phyloP scores from a whole-genome alignment of 2,888 invertebrate species.

The Hirudinaria manillensis region DNA sequence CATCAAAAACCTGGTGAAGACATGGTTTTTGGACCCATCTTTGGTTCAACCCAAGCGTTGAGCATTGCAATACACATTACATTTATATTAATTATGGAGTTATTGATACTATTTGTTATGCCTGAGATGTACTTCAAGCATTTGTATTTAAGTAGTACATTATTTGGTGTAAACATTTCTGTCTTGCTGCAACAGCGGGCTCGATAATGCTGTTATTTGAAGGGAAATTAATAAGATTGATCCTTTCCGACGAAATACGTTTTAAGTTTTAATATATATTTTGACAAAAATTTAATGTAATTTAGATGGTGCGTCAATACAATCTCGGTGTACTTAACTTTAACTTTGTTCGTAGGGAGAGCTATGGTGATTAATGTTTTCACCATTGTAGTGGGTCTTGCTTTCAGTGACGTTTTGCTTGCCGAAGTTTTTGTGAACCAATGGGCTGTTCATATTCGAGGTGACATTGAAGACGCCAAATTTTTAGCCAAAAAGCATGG shows the following conservation, averaged over 20 bases:
- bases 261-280: too few species aligned
- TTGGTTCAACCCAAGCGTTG: too few species aligned
- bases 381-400: constrained; percentile 1
- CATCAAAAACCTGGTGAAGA: too few species aligned
- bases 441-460: constrained; percentile 24
- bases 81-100: too few species aligned
- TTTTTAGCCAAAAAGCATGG: constrained; percentile 24
- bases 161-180: constrained; percentile 11
- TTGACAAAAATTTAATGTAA: neutral
- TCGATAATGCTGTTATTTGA: too few species aligned
- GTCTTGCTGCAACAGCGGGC: constrained; percentile 1
- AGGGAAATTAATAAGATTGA: too few species aligned
- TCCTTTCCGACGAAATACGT: too few species aligned
- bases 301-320: constrained; percentile 2
- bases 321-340: neutral
- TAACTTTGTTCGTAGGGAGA: neutral
- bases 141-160: too few species aligned
- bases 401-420: neutral
- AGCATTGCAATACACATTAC: too few species aligned
- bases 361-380: constrained; percentile 9
- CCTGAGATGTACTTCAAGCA: too few species aligned
- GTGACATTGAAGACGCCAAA: constrained; percentile 26
- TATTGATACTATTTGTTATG: too few species aligned
- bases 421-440: constrained; percentile 24
- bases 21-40: too few species aligned